These are phyloP conservation scores for Formica selysi DNA, from an alignment of 1,140 invertebrate species.

Conservation along the genomic window DNA sequence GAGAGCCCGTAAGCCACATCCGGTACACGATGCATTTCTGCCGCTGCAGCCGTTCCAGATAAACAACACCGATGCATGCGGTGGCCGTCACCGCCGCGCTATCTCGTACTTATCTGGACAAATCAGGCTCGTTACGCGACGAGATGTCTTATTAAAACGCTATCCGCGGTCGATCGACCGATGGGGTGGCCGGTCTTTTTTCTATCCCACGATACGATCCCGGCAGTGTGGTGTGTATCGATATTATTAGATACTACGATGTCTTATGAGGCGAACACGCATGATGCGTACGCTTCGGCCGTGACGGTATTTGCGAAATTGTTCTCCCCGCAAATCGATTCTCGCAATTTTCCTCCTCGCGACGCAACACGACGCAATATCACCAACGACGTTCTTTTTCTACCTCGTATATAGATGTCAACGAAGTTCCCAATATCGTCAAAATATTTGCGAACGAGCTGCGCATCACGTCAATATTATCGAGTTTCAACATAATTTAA, in stretches of 20 bases:
- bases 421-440: neutral
- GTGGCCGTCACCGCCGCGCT: constrained; percentile 37
- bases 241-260: neutral
- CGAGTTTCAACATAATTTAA: neutral
- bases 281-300: neutral
- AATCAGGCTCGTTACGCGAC: constrained; percentile 60
- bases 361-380: neutral
- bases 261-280: neutral
- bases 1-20: constrained; percentile 68
- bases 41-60: constrained; percentile 61
- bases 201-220: neutral
- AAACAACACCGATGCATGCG: constrained; percentile 49
- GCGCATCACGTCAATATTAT: neutral
- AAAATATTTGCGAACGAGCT: neutral
- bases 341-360: constrained; percentile 19
- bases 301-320: constrained; percentile 37
- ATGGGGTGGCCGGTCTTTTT: constrained; percentile 24
- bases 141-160: constrained; percentile 52
- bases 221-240: neutral
- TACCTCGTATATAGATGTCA: neutral
- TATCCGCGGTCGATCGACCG: constrained; percentile 35
- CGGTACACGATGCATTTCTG: constrained; percentile 67
- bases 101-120: constrained; percentile 55
- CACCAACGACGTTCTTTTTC: neutral
- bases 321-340: constrained; percentile 8